Base-by-base conservation (phyloP, 2,797 vertebrate species). In the Iguana delicatissima region DNA sequence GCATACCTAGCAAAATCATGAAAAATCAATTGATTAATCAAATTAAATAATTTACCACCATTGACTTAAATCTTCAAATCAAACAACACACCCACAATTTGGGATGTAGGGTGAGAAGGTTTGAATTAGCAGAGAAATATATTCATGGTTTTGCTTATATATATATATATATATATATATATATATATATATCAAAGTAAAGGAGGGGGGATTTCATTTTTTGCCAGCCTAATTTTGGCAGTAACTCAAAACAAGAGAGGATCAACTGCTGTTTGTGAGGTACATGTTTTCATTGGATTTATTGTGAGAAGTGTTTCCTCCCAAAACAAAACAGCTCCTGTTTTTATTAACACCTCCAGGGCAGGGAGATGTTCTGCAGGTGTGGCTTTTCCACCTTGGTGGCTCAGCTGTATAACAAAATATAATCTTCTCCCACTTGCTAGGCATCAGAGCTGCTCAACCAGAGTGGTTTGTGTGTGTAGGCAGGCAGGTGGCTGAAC, bases 261-360 rank as follows among this genome's bases (percentile, higher is more conserved):
- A 81, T 18, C 62, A 82, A 72, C 62, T 18, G 38, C 35, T 62
- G 6, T 90, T 85, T 73, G 76, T 59, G 76, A 59, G 24, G 32
- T 29, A 80, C 35, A 85, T 79, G 38, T 74, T 85, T 79, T 86
- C 67, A 80, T 55, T 85, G 50, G 84, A 81, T 73, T 90, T 80
- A 46, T 59, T 35, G 10, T 35, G 20, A 72, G 38, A 74, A 18
- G 42, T n/a, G 12, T 80, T 90, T 81, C 62, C 42, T 86, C 64
- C 52, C 26, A 90, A 80, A 90, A 50, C 50, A 80, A 29, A 72
- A 18, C 69, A 20, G 20, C 16, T 80, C 64, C 52, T 80, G 76
- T 81, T 90, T 59, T 90, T 81, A 86, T 81, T 72, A 81, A 73
- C 29, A 73, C 64, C 89, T 90, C 7, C 77, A 86, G 77, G 67